Conservation (phyloP, 2,113 vertebrate species). For the Hyaena hyaena region DNA sequence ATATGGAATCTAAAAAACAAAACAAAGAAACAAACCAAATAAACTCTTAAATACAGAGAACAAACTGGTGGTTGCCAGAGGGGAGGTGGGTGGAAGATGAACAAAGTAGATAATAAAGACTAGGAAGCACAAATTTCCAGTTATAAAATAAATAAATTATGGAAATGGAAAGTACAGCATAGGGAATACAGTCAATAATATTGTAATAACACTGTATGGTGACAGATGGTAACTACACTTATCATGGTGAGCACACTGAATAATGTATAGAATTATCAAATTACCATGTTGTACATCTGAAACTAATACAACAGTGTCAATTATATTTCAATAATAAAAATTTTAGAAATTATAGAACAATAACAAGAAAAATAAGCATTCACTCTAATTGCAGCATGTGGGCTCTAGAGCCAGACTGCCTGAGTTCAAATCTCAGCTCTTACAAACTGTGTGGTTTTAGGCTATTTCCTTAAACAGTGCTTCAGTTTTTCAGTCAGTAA, state of each 20-base stretch:
- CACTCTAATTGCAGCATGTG: not conserved
- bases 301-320: not conserved
- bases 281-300: not conserved
- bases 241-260: not conserved
- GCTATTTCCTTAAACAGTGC: not conserved
- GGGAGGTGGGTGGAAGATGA: not conserved
- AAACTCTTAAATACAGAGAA: not conserved
- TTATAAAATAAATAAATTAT: not conserved
- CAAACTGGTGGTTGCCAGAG: not conserved
- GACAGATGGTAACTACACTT: not conserved
- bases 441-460: not conserved
- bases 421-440: not conserved
- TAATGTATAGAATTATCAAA: not conserved
- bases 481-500: not conserved
- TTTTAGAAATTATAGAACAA: not conserved
- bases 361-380: not conserved
- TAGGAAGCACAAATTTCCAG: not conserved
- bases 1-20: not conserved
- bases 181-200: not conserved
- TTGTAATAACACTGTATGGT: not conserved
- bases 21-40: not conserved
- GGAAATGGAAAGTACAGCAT: not conserved
- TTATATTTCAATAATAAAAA: not conserved
- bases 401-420: not conserved
- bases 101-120: not conserved